These are phyloP conservation scores for Dufourea novaeangliae DNA, from an alignment of 1,140 invertebrate genomes.

Conservation along the genomic window DNA sequence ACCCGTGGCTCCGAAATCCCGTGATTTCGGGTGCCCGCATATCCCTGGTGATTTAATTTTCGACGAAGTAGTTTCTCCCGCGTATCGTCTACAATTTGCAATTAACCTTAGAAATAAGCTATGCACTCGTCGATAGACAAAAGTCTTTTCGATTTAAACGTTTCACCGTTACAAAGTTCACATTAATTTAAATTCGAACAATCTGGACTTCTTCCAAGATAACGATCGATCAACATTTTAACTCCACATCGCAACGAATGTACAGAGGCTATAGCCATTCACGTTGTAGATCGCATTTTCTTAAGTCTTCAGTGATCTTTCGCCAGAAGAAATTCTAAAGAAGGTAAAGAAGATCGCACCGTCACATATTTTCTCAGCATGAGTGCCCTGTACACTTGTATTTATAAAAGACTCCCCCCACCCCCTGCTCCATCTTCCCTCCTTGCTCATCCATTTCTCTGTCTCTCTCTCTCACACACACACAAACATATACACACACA, in stretches of 20 bases:
- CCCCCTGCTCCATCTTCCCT: slow-evolving; percentile 15
- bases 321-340: slow-evolving; percentile 28
- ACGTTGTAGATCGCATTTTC: not conserved
- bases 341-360: slow-evolving; percentile 40
- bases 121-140: not conserved
- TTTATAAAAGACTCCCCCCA: slow-evolving; percentile 50
- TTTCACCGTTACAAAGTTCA: not conserved
- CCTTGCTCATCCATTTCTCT: not conserved
- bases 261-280: not conserved
- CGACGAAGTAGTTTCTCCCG: slow-evolving; percentile 23
- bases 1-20: no score
- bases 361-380: slow-evolving; percentile 45
- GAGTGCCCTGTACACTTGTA: slow-evolving; percentile 66
- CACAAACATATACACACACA: slow-evolving; percentile 12
- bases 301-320: slow-evolving; percentile 9
- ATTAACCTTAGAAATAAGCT: not conserved
- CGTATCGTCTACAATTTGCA: not conserved
- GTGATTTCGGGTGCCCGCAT: no score
- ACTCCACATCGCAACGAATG: not conserved
- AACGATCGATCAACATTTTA: not conserved
- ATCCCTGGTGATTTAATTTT: not conserved
- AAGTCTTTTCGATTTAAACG: not conserved
- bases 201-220: slow-evolving; percentile 35
- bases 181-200: not conserved
- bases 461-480: slow-evolving; percentile 4